phyloP scores from a whole-genome alignment of 2,888 invertebrate genomes.

The Allacma fusca region DNA sequence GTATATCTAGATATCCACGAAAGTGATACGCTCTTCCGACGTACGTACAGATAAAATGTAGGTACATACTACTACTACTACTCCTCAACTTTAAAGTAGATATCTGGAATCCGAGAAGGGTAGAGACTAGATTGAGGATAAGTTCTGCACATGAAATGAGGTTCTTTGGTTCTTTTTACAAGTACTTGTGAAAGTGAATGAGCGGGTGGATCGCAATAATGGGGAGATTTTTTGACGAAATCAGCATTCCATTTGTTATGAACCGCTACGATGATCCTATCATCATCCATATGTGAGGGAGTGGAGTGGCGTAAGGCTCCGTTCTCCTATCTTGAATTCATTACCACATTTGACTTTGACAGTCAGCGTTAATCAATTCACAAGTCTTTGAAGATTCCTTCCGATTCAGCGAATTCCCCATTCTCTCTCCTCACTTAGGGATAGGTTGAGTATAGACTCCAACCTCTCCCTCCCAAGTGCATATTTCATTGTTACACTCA shows the following conservation, averaged over 20 bases:
- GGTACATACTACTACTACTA: no score
- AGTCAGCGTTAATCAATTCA: conserved; percentile 11
- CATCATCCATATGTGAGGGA: background rate
- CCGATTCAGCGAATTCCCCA: conserved; percentile 16
- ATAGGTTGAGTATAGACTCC: background rate
- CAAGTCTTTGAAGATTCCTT: conserved; percentile 5
- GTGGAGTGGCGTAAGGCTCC: background rate
- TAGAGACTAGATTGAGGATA: no score
- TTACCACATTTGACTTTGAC: conserved; percentile 16
- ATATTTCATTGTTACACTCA: no score
- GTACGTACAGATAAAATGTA: no score
- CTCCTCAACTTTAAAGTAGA: no score
- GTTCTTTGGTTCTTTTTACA: no score
- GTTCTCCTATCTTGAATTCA: background rate
- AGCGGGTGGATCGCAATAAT: background rate
- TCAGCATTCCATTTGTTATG: conserved; percentile 16
- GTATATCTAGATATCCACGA: no score
- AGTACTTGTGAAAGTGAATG: no score
- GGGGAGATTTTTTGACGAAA: background rate
- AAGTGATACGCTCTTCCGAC: no score
- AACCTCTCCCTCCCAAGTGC: no score
- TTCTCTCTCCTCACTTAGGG: background rate
- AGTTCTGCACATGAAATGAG: no score
- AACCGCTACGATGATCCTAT: background rate
- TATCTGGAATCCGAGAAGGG: no score